Percentiles rank a stretch among this genome's conserved stretches.
Conservation (phyloP, 2,113 vertebrate genomes). For the Alligator sinensis region DNA sequence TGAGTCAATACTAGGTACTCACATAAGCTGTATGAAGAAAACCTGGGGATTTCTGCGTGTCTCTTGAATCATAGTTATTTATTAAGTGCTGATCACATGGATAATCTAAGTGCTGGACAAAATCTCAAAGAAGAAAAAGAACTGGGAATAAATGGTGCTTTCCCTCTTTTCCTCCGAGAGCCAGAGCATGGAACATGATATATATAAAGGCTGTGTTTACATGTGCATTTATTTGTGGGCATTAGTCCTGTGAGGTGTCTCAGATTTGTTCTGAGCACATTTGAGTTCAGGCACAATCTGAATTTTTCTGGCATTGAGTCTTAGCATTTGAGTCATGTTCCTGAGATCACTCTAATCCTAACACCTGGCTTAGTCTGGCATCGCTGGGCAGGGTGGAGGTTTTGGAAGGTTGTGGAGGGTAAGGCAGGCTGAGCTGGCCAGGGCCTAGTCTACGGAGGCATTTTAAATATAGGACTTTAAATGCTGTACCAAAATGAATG, state of each 20-base stretch:
- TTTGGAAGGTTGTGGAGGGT: neutral
- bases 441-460: conserved; percentile 24
- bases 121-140: neutral
- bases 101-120: neutral
- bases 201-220: neutral
- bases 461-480: neutral
- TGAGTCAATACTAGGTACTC: neutral
- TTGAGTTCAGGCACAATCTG: neutral
- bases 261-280: fast-evolving
- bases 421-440: neutral
- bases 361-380: neutral
- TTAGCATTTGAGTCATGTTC: fast-evolving
- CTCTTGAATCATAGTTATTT: neutral
- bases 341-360: conserved; percentile 4
- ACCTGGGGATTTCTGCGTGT: neutral
- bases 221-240: fast-evolving
- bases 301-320: neutral
- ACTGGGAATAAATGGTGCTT: neutral
- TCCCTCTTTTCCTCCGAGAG: fast-evolving
- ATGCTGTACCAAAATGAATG: conserved; percentile 6
- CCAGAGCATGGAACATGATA: fast-evolving
- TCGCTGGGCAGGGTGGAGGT: neutral
- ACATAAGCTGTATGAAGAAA: neutral
- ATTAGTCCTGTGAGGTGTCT: neutral
- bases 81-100: neutral